Base-by-base conservation (phyloP, 2,888 invertebrate genomes). In the Tetropium fuscum region DNA sequence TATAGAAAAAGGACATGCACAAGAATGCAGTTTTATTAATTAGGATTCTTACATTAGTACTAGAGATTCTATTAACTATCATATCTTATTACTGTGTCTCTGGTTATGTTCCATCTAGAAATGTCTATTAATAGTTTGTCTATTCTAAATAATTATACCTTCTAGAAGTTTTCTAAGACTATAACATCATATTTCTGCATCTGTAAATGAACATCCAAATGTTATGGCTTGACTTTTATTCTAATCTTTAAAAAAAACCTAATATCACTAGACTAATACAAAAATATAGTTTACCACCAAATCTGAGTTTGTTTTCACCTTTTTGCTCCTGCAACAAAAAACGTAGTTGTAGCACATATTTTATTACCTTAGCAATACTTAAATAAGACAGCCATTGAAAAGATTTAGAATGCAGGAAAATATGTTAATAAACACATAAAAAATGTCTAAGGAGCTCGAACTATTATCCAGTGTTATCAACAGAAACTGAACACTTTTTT, bases 271-370 rank as follows among this genome's bases (percentile, higher is more conserved):
- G 61, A 69, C 75, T 77, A 77, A 72, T 58, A 73, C 69, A 71
- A 70, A 69, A 70, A 70, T 69, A 67, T 70, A 68, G 66, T 69
- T 77, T 80, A 80, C 78, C 80, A 78, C 75, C 76, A 73, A 71
- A 72, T 66, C 70, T 61, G 70, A 68, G 66, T 75, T 68, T 72
- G 67, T 78, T 75, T 88, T 93, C 93, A 94, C 94, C 94, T 94
- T 94, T 93, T 93, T 93, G 85, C 88, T 92, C 90, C 93, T 94
- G 92, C 77, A 93, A 93, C 87, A 87, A 89, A 80, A 82, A 82
- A 85, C n/a, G n/a, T n/a, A n/a, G n/a, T n/a, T n/a, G n/a, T n/a
- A n/a, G n/a, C n/a, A n/a, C n/a, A n/a, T n/a, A n/a, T n/a, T n/a
- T n/a, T n/a, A n/a, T n/a, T n/a, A n/a, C n/a, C n/a, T n/a, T n/a